Conservation (phyloP, 1,140 invertebrate genomes). For the Drosophila serrata region DNA sequence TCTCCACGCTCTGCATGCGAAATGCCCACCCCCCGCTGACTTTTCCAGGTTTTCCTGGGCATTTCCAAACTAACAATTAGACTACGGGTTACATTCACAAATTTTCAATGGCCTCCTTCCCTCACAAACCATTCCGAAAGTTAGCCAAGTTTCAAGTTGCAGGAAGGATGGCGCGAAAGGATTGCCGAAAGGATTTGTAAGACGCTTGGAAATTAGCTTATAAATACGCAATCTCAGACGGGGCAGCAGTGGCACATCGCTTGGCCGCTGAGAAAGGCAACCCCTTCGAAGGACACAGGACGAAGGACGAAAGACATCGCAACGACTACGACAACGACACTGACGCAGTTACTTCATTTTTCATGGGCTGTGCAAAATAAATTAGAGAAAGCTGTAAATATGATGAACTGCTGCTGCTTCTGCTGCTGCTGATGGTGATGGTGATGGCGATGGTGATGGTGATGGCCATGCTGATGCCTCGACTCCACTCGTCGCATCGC, state of each 20-base stretch:
- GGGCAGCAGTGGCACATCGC: conserved; percentile 23
- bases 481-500: not conserved
- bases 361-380: conserved; percentile 78
- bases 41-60: conserved; percentile 1
- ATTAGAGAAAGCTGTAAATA: conserved; percentile 80
- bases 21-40: not conserved
- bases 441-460: conserved; percentile 3
- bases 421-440: conserved; percentile 43
- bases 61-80: conserved; percentile 37
- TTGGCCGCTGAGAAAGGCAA: conserved; percentile 31
- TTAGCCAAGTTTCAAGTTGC: conserved; percentile 31
- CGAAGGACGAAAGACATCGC: conserved; percentile 32
- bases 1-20: conserved; percentile 4
- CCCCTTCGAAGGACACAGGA: conserved; percentile 15
- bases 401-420: conserved; percentile 71
- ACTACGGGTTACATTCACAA: conserved; percentile 54
- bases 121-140: conserved; percentile 12
- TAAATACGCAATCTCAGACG: conserved; percentile 73
- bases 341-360: conserved; percentile 67
- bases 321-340: conserved; percentile 13
- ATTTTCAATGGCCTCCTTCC: conserved; percentile 41
- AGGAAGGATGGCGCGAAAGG: conserved; percentile 3
- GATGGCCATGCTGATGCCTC: conserved; percentile 15
- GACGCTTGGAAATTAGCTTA: conserved; percentile 74
- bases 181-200: conserved; percentile 45